phyloP scores from a whole-genome alignment of 2,113 vertebrate genomes.

The Speoplatyrhinus poulsoni region DNA sequence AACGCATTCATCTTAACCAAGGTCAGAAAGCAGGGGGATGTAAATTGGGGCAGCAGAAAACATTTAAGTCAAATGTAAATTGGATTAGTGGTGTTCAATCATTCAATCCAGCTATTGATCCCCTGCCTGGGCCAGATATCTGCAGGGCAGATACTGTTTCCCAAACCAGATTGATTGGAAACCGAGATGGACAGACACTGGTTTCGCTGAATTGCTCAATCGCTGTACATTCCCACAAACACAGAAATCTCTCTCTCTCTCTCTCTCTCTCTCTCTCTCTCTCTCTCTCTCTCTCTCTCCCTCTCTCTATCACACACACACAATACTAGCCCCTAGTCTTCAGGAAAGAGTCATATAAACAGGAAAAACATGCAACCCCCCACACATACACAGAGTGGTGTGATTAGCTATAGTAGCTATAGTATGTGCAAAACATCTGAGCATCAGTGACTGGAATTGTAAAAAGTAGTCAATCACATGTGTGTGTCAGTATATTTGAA shows the following conservation, averaged over 20 bases:
- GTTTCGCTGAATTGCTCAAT: constrained; percentile 44
- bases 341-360: constrained; percentile 5
- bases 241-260: too few relatives aligned
- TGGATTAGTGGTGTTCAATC: constrained; percentile 66
- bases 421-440: too few relatives aligned
- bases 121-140: constrained; percentile 42
- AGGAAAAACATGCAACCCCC: background rate
- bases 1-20: constrained; percentile 23
- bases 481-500: too few relatives aligned
- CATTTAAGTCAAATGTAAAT: constrained; percentile 50
- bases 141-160: constrained; percentile 48
- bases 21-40: constrained; percentile 46
- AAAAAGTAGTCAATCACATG: too few relatives aligned
- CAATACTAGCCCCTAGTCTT: background rate
- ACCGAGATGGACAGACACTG: constrained; percentile 26
- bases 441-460: too few relatives aligned
- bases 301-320: too few relatives aligned
- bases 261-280: too few relatives aligned
- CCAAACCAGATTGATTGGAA: constrained; percentile 59
- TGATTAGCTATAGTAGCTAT: too few relatives aligned
- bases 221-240: constrained; percentile 29
- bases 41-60: constrained; percentile 35
- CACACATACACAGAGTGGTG: too few relatives aligned
- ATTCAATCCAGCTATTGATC: constrained; percentile 68
- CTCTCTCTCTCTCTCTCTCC: too few relatives aligned